Evolutionary conservation across 2,888 invertebrate species (phyloP).

Genomic region (Apodemia duryi): DNA sequence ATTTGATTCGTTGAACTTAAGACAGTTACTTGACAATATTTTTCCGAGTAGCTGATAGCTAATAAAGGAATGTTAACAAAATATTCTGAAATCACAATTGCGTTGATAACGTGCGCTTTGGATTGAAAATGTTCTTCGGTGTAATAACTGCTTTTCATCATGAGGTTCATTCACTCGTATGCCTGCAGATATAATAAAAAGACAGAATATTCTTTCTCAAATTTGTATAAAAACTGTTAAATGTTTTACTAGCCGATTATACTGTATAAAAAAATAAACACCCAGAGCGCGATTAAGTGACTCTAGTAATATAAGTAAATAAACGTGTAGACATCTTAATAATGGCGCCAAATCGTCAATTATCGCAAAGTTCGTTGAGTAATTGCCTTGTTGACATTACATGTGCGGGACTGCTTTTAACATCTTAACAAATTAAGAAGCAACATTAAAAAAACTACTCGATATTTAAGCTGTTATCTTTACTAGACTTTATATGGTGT

Average conservation of each 20-base stretch:
- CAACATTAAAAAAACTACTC: constrained; percentile 7
- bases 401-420: not conserved
- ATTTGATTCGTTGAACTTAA: no score
- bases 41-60: no score
- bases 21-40: no score
- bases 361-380: constrained; percentile 13
- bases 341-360: constrained; percentile 13
- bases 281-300: not conserved
- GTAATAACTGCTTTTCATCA: no score
- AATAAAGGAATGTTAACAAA: no score
- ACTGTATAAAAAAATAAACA: not conserved
- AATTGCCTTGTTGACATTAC: constrained; percentile 14
- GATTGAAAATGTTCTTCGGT: no score
- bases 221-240: no score
- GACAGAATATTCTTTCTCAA: no score
- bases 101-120: no score
- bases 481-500: constrained; percentile 8
- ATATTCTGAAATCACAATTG: no score
- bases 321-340: constrained; percentile 14
- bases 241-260: not conserved
- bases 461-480: constrained; percentile 10
- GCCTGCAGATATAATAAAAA: no score
- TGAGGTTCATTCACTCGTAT: no score
- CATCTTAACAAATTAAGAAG: constrained; percentile 1
- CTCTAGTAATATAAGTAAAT: constrained; percentile 7